Evolutionary conservation across 2,888 invertebrate genomes (phyloP).

Genomic region (Napeogenes inachia): DNA sequence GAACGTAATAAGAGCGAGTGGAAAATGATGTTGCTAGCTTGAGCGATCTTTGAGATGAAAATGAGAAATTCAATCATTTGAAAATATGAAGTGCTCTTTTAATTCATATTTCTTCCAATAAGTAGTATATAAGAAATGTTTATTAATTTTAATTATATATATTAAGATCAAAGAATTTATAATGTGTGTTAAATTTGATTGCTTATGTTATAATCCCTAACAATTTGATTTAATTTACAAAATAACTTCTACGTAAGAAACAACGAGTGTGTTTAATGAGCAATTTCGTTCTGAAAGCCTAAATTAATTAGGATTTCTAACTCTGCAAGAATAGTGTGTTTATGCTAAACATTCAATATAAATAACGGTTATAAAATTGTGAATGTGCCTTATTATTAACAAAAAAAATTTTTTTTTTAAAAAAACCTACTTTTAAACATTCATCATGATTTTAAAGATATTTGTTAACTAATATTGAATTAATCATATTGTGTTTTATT

Average conservation of each 20-base stretch:
- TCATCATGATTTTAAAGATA: too few species aligned
- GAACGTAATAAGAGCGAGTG: slow-evolving; percentile 18
- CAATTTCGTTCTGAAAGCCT: background rate
- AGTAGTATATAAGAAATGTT: too few species aligned
- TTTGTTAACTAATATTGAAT: too few species aligned
- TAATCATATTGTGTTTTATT: too few species aligned
- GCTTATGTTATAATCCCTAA: too few species aligned
- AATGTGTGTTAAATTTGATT: too few species aligned
- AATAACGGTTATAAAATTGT: background rate
- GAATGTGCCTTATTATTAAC: too few species aligned
- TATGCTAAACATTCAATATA: background rate
- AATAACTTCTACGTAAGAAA: background rate
- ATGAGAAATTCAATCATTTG: background rate
- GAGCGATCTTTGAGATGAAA: background rate
- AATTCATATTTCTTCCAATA: too few species aligned
- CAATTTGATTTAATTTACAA: background rate
- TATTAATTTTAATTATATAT: too few species aligned
- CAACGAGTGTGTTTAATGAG: slow-evolving; percentile 1
- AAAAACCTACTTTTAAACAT: too few species aligned
- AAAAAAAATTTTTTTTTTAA: too few species aligned
- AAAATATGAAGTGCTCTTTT: background rate
- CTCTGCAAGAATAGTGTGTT: background rate
- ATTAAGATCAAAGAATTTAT: too few species aligned
- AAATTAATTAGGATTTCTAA: slow-evolving; percentile 4
- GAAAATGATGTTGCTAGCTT: slow-evolving; percentile 1